phyloP scores from a whole-genome alignment of 2,113 vertebrate species.

The Psilopsiagon aymara region DNA sequence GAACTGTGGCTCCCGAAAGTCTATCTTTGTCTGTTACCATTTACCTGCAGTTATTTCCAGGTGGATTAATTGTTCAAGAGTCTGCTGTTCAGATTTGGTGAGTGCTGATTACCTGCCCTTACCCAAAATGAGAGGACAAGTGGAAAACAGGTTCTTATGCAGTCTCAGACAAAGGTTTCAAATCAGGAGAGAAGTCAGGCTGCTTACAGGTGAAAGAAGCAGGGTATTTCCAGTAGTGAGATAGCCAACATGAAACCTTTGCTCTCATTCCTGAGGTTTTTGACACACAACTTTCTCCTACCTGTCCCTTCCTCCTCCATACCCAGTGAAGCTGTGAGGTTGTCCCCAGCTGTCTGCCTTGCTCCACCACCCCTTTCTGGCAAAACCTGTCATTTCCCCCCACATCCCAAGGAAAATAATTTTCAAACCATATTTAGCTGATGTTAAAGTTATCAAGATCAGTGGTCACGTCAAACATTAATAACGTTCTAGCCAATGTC shows the following conservation, averaged over 20 bases:
- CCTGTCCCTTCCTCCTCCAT: neutral
- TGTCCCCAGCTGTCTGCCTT: neutral
- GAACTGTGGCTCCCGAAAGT: neutral
- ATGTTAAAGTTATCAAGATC: neutral
- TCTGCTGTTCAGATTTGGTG: neutral
- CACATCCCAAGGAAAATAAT: fast-evolving
- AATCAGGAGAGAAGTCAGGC: neutral
- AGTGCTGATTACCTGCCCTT: neutral
- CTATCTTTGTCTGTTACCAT: neutral
- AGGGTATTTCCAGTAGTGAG: neutral
- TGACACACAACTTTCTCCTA: neutral
- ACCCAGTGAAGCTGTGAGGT: neutral
- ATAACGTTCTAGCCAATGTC: neutral
- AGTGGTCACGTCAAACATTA: neutral
- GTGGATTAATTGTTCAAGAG: neutral
- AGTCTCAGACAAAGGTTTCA: neutral
- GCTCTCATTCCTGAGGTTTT: neutral
- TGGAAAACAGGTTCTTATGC: neutral
- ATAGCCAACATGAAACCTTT: neutral
- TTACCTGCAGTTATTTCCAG: neutral
- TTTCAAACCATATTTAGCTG: neutral
- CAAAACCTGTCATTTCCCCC: neutral
- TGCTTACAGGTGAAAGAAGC: neutral
- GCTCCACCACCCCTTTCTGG: neutral
- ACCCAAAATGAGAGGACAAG: neutral